Conservation (phyloP, 2,888 invertebrate species). For the Lepidocyrtinus sp. region DNA sequence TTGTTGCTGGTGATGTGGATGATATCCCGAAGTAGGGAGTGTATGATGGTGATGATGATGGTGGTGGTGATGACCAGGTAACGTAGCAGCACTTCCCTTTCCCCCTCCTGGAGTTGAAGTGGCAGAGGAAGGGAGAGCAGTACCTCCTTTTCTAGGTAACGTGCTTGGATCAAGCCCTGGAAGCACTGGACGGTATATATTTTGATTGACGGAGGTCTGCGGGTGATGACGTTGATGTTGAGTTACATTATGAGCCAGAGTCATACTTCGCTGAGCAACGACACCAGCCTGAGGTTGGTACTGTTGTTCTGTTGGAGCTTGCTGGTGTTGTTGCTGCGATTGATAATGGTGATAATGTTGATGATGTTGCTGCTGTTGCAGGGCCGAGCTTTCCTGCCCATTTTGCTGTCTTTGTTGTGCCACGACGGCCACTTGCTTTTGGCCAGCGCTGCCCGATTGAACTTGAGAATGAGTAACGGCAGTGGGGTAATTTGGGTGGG, state of each 20-base stretch:
- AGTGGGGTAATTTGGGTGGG: conserved; percentile 30
- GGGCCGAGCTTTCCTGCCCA: conserved; percentile 55
- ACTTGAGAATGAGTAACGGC: conserved; percentile 16
- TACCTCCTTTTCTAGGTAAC: conserved; percentile 47
- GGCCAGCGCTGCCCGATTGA: conserved; percentile 11
- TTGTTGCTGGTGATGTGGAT: conserved; percentile 6
- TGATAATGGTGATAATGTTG: conserved; percentile 34
- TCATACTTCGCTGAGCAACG: conserved; percentile 52
- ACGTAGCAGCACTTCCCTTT: conserved; percentile 52
- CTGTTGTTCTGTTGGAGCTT: conserved; percentile 29
- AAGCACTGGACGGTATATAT: conserved; percentile 66
- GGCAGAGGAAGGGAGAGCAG: conserved; percentile 13
- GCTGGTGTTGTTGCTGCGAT: conserved; percentile 40
- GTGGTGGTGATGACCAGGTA: conserved; percentile 46
- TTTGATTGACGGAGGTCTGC: conserved; percentile 55
- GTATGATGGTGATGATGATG: conserved; percentile 37
- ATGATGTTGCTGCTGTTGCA: conserved; percentile 43
- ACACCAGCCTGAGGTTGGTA: conserved; percentile 51
- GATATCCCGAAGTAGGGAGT: background rate
- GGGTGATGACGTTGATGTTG: conserved; percentile 52
- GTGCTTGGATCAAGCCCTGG: conserved; percentile 55
- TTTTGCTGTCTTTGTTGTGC: conserved; percentile 58
- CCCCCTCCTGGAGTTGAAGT: conserved; percentile 47
- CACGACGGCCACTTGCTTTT: conserved; percentile 51
- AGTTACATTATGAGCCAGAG: conserved; percentile 42